Percentiles rank a stretch among this genome's conserved stretches.
Evolutionary conservation across 2,113 vertebrate species (phyloP).

Genomic region (Bubalus kerabau): DNA sequence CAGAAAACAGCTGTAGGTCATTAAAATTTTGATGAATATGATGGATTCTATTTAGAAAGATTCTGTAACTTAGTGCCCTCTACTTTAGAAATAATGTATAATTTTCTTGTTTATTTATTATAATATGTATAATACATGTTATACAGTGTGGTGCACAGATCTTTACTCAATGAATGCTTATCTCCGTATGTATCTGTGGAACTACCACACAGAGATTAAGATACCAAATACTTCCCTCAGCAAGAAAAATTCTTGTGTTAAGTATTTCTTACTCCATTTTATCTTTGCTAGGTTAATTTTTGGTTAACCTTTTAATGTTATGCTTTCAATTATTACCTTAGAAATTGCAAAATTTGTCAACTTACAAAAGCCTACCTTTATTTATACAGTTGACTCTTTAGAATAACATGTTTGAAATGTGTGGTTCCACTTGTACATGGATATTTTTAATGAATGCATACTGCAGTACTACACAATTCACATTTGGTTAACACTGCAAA

Average conservation of each 20-base stretch:
- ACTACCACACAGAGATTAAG: background rate
- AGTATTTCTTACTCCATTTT: background rate
- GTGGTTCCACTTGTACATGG: background rate
- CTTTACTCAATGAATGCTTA: background rate
- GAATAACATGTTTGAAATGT: background rate
- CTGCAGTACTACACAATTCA: background rate
- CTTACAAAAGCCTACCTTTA: background rate
- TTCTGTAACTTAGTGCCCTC: background rate
- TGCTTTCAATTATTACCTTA: background rate
- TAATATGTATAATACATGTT: background rate
- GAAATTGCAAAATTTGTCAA: background rate
- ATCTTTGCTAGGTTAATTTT: background rate
- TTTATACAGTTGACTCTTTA: background rate
- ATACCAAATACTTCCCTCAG: background rate
- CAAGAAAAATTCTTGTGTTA: background rate
- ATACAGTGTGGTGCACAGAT: background rate
- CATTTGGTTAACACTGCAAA: background rate
- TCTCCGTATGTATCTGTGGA: background rate
- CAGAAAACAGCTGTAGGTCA: background rate
- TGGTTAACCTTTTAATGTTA: background rate
- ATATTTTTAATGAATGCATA: background rate
- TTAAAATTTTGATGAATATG: background rate
- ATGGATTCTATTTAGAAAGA: background rate
- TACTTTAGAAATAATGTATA: background rate
- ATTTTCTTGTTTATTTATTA: background rate